These are phyloP conservation scores for Pao palembangensis DNA, from an alignment of 2,113 vertebrate genomes.

Conservation along the genomic window DNA sequence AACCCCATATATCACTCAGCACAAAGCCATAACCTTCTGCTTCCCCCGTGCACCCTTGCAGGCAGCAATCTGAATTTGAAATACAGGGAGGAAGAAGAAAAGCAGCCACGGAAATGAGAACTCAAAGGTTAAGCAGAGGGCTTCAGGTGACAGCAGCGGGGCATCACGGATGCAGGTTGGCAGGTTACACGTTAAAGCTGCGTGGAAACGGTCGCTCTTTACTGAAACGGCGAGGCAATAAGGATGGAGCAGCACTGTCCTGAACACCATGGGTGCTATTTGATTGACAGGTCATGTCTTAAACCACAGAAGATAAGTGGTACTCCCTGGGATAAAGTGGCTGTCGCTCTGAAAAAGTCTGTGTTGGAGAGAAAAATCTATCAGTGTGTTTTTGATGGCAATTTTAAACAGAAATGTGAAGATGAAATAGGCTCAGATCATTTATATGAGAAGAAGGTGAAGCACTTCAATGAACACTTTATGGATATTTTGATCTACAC, in stretches of 20 bases:
- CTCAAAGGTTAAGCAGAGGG: constrained; percentile 45
- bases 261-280: constrained; percentile 3
- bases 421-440: no score
- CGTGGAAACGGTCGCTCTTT: constrained; percentile 31
- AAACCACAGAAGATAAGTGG: constrained; percentile 29
- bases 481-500: no score
- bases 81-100: constrained; percentile 13
- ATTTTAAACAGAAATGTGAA: neutral
- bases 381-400: neutral
- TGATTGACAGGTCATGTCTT: constrained; percentile 37
- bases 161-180: constrained; percentile 23
- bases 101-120: constrained; percentile 27
- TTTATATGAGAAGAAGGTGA: no score
- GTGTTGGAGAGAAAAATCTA: neutral
- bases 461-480: no score
- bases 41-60: constrained; percentile 10
- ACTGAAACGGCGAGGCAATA: constrained; percentile 35
- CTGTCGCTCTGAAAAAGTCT: neutral
- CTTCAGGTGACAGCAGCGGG: constrained; percentile 22
- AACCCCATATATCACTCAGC: constrained; percentile 35
- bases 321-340: constrained; percentile 8
- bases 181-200: constrained; percentile 31
- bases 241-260: constrained; percentile 17
- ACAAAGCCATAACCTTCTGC: constrained; percentile 36
- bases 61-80: constrained; percentile 32